Evolutionary conservation across 2,797 vertebrate species (phyloP).

Genomic region (Falco biarmicus): DNA sequence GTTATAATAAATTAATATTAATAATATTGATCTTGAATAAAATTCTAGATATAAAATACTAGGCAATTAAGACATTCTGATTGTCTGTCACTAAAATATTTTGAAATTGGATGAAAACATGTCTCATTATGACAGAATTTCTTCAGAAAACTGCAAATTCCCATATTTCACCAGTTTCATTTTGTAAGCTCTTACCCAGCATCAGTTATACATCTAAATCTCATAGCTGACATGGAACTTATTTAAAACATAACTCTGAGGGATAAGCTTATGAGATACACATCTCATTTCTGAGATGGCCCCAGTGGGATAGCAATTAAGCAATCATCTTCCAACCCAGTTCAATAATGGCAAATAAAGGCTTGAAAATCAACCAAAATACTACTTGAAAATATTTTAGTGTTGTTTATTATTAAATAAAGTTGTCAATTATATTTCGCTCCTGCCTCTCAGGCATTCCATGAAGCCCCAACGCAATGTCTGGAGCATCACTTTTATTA

Average conservation of each 20-base stretch:
- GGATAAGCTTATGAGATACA: constrained; percentile 7
- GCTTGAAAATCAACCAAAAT: constrained; percentile 21
- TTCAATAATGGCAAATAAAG: constrained; percentile 42
- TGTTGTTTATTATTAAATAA: constrained; percentile 35
- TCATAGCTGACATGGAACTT: neutral
- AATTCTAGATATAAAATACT: neutral
- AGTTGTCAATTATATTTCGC: neutral
- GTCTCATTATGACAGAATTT: neutral
- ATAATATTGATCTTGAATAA: neutral
- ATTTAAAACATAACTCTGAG: constrained; percentile 50
- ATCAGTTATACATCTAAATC: constrained; percentile 3
- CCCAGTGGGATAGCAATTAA: constrained; percentile 41
- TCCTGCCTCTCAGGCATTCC: neutral
- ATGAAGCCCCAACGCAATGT: neutral
- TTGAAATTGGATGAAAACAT: neutral
- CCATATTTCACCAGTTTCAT: neutral
- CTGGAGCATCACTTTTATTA: neutral
- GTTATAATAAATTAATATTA: neutral
- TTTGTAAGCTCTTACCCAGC: neutral
- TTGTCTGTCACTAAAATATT: neutral
- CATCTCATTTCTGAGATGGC: constrained; percentile 13
- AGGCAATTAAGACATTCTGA: neutral
- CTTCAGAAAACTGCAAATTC: neutral
- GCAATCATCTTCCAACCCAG: neutral
- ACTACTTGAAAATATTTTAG: neutral